Evolutionary conservation across 2,113 vertebrate species (phyloP).

Genomic region (Toxostoma redivivum): DNA sequence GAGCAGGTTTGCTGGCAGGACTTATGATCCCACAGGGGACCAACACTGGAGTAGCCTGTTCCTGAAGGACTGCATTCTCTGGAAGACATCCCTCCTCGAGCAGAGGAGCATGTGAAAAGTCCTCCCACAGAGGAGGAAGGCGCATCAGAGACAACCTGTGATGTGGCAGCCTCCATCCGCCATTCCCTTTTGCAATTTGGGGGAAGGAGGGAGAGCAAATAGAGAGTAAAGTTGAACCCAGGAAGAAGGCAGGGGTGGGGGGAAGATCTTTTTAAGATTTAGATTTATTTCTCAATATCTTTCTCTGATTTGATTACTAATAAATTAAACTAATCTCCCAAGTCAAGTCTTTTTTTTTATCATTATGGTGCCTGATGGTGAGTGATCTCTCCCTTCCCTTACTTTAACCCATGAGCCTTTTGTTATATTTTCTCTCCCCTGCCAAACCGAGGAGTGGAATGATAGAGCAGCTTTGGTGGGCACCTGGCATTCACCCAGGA

Average conservation of each 20-base stretch:
- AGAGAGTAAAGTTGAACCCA: background rate
- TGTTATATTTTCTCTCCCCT: background rate
- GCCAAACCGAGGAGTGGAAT: background rate
- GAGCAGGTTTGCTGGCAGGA: background rate
- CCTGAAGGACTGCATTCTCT: background rate
- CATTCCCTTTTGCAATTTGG: accelerated
- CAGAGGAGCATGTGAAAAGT: background rate
- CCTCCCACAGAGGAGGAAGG: background rate
- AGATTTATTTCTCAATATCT: background rate
- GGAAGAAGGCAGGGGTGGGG: no score
- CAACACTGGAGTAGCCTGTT: background rate
- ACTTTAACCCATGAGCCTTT: background rate
- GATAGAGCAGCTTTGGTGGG: background rate
- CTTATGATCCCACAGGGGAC: background rate
- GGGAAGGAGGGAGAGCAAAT: background rate
- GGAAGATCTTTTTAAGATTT: background rate
- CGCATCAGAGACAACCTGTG: background rate
- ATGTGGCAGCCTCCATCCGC: background rate
- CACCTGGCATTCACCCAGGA: background rate
- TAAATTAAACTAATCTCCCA: background rate
- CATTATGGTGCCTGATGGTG: accelerated
- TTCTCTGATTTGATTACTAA: background rate
- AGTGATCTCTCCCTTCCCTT: background rate
- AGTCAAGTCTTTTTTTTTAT: background rate
- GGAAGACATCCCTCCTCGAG: background rate